These are phyloP conservation scores for Formica exsecta DNA, from an alignment of 1,140 invertebrate species.

Conservation along the genomic window DNA sequence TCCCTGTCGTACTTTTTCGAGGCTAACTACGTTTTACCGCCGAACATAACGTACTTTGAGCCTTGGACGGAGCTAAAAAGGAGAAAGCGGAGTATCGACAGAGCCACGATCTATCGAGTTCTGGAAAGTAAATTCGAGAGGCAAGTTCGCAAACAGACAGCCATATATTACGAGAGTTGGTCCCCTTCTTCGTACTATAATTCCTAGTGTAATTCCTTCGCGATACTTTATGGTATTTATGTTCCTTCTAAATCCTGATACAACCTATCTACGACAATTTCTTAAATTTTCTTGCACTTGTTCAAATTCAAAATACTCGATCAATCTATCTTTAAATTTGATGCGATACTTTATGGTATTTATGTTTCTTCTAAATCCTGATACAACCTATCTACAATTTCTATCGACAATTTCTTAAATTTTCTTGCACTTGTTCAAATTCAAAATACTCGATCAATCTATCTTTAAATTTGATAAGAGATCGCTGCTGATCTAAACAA, in stretches of 20 bases:
- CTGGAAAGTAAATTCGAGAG: constrained; percentile 83
- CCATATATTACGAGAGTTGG: neutral
- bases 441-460: neutral
- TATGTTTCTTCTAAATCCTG: neutral
- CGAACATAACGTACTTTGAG: constrained; percentile 81
- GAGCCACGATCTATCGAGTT: constrained; percentile 79
- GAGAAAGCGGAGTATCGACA: constrained; percentile 79
- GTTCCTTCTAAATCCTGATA: neutral
- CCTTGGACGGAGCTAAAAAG: constrained; percentile 71
- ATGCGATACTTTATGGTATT: neutral
- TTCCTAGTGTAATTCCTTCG: neutral
- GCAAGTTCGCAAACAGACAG: constrained; percentile 68
- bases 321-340: too few relatives aligned
- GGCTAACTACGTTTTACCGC: constrained; percentile 89
- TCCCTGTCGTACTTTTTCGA: constrained; percentile 93
- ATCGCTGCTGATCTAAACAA: neutral
- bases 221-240: neutral
- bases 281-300: neutral
- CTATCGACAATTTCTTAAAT: neutral
- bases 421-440: neutral
- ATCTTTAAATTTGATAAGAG: neutral
- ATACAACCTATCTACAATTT: too few relatives aligned
- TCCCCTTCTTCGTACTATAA: neutral
- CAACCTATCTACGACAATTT: neutral
- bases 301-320: neutral